Conservation (phyloP, 2,113 vertebrate species). For the Orientallactaga bullata region DNA sequence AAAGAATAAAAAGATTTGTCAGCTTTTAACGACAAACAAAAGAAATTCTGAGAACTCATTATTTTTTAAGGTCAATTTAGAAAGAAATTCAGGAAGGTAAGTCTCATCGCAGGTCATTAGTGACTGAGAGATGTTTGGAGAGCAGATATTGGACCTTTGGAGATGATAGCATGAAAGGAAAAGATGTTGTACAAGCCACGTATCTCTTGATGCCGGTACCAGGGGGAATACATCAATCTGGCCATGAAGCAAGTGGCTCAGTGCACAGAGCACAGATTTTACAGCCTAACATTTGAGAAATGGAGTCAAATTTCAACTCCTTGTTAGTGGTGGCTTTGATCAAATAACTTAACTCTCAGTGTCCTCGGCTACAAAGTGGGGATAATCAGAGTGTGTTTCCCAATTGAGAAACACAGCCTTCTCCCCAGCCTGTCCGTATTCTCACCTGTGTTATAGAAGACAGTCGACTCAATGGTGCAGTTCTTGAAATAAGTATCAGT, state of each 20-base stretch:
- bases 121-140: not conserved
- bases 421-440: not conserved
- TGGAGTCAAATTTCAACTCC: not conserved
- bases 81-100: not conserved
- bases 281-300: not conserved
- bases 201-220: not conserved
- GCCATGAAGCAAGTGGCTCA: not conserved
- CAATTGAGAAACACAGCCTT: not conserved
- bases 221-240: not conserved
- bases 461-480: conserved; percentile 94
- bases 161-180: not conserved
- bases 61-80: not conserved
- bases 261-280: not conserved
- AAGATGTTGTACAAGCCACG: not conserved
- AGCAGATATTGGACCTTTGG: not conserved
- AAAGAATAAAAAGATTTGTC: not conserved
- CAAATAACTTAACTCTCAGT: not conserved
- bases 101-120: not conserved
- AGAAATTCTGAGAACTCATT: not conserved
- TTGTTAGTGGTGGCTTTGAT: not conserved
- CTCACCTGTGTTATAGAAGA: conserved; percentile 97
- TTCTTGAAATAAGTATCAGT: conserved; percentile 97
- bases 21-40: not conserved
- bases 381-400: not conserved
- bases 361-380: not conserved